phyloP scores from a whole-genome alignment of 2,888 invertebrate genomes.

The Drosophila limbata region DNA sequence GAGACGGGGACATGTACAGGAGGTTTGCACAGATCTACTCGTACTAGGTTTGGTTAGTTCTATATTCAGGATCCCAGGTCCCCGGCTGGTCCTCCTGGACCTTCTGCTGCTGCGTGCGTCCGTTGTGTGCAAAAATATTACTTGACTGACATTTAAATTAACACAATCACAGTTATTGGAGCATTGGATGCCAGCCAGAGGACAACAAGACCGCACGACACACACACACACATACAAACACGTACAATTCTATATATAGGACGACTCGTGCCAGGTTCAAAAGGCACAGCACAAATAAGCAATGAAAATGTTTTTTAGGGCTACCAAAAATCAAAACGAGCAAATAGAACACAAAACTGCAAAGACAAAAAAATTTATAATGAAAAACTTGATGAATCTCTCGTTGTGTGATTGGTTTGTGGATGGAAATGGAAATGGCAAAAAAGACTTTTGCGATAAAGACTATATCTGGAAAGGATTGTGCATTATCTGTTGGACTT shows the following conservation, averaged over 20 bases:
- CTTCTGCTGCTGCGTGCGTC: constrained; percentile 35
- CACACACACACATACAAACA: constrained; percentile 6
- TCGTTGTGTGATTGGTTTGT: constrained; percentile 34
- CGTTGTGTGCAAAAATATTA: constrained; percentile 75
- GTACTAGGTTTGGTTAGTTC: constrained; percentile 10
- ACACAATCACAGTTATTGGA: constrained; percentile 81
- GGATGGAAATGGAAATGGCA: constrained; percentile 11
- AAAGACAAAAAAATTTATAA: constrained; percentile 33
- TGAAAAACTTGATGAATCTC: constrained; percentile 73
- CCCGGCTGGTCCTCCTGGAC: constrained; percentile 18
- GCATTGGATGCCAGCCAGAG: constrained; percentile 59
- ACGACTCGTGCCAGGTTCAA: constrained; percentile 32
- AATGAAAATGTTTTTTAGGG: constrained; percentile 59
- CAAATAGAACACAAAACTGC: constrained; percentile 25
- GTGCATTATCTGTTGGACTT: background rate
- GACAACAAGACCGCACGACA: constrained; percentile 24
- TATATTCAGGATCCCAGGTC: constrained; percentile 35
- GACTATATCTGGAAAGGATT: background rate
- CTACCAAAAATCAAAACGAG: constrained; percentile 52
- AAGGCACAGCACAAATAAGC: constrained; percentile 63
- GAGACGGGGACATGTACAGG: constrained; percentile 16
- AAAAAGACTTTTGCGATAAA: constrained; percentile 1
- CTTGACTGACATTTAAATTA: constrained; percentile 81
- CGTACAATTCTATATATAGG: constrained; percentile 2
- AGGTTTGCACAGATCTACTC: constrained; percentile 39